Evolutionary conservation across 2,797 vertebrate genomes (phyloP), one percentile per base, ranked within the genome.

Genomic region (Clarias pachynema): DNA sequence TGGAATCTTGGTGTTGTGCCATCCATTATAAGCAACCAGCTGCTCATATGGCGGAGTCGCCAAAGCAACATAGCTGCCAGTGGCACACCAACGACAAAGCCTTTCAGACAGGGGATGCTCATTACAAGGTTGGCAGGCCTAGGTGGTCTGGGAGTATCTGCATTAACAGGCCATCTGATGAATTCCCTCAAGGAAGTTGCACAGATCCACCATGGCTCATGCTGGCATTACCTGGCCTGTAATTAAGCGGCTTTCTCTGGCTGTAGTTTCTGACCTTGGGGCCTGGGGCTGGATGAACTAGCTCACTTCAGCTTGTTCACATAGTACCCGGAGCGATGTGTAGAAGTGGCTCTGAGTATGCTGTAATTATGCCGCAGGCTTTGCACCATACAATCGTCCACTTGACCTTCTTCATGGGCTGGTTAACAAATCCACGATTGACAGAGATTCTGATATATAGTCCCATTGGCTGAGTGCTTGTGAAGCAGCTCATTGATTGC

Each of bases 11-110:
- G 92, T 93, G 75, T 62, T 83, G 88, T 93, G 92, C 91, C 92
- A 94, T 93, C 87, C 89, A 92, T 90, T 86, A 91, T 90, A 91
- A 89, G 69, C 82, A 91, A 92, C 92, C 94, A 94, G 92, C 93
- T 94, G 92, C 91, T 90, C 79, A 90, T 87, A 89, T 93, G 93
- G 90, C 86, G 90, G 86, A 66, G 6, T 66, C 83, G 83, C 88
- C 49, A 83, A 62, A 75, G 73, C 60, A 83, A 34, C 73, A 10
- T 70, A 57, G 73, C 70, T 85, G 72, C 85, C 83, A 85, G 59
- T 56, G 69, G 78, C 65, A 83, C 81, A 49, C 31, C 31, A 78
- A 84, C 85, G 82, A 89, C 88, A 87, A 89, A 88, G 70, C 31
- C 73, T 60, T 40, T 60, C 82, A 85, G 87, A 88, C 86, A 85